Base-by-base conservation (phyloP, 2,888 invertebrate genomes). In the Opisthograptis luteolata region DNA sequence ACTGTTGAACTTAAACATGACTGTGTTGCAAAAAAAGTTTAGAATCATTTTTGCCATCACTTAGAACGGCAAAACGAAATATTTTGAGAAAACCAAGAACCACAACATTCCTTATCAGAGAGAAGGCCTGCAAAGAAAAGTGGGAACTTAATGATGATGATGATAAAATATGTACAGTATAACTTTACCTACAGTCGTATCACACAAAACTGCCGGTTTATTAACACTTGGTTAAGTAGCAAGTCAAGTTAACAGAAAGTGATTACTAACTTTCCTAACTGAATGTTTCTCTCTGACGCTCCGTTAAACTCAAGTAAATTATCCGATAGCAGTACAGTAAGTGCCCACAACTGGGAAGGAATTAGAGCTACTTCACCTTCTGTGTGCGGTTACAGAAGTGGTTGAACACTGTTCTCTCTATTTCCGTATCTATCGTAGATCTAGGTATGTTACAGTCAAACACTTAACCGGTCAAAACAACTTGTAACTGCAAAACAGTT, bases 221-320 rank as follows among this genome's bases (percentile, higher is more conserved):
- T 27, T 35, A 9, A 15, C 31, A 17, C 31, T 22, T 31, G n/a
- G 34, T n/a, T n/a, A n/a, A n/a, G n/a, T n/a, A n/a, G n/a, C 20
- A 35, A 35, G 15, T 24, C 24, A 13, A 25, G 22, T 31, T 41
- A 28, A 37, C 39, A 10, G 32, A 32, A 41, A 41, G 30, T 25
- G 10, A 22, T 32, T 24, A n/a, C n/a, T n/a, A n/a, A n/a, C n/a
- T n/a, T n/a, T n/a, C n/a, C 20, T 8, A 41, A 41, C 20, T 32
- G 25, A 22, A 24, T 20, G 41, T 24, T 20, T 13, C 28, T 10
- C 17, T 3, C 8, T 20, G 17, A 1, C 15, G 32, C n/a, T 41
- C 31, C 15, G 41, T 41, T 41, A 24, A 30, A 31, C 9, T 15
- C 32, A 13, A 40, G 30, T 32, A 14, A 31, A 42, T 42, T 34